Evolutionary conservation across 2,888 invertebrate genomes (phyloP), one percentile per base, ranked within the genome.

Genomic region (Lasioglossum villosulum): DNA sequence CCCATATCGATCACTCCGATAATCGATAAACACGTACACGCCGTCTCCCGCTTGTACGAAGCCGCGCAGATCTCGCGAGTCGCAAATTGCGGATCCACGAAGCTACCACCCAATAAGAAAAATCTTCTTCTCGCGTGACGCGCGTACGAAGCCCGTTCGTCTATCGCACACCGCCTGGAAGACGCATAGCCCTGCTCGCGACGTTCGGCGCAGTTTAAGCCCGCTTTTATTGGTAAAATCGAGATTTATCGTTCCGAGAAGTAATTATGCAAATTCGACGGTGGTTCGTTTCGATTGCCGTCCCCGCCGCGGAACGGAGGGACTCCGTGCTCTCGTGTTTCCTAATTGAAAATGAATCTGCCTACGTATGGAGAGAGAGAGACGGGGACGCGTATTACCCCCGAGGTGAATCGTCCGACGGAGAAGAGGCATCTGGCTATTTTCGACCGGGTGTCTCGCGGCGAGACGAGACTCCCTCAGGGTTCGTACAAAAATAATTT

Each of bases 1-100:
- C 93, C 92, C 92, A 91, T 93, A 93, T 93, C 93, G 93, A 94
- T 93, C 92, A 90, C 92, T 74, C 84, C 87, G 93, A 92, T 93
- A 92, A 94, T 94, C 93, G 93, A 93, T 93, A 93, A 94, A 93
- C 90, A 88, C 78, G 79, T 80, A 84, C 52, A 52, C 59, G 6
- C 23, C n/a, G n/a, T 56, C n/a, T 56, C 56, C 56, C 12, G n/a
- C 56, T 2, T 23, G 66, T 34, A 66, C 68, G 39, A 10, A 8
- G 4, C 10, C n/a, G n/a, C n/a, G 30, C 73, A 12, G 12, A 23
- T 59, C n/a, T n/a, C 78, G 66, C 75, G 75, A 82, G 84, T 84
- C 78, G 84, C 83, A 78, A 78, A 88, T 84, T 84, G 80, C 83
- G 75, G 74, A 86, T 56, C 10, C 56, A 12, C 79, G 45, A 68